Base-by-base conservation (phyloP, 2,797 vertebrate species). In the Myotis pilosus region DNA sequence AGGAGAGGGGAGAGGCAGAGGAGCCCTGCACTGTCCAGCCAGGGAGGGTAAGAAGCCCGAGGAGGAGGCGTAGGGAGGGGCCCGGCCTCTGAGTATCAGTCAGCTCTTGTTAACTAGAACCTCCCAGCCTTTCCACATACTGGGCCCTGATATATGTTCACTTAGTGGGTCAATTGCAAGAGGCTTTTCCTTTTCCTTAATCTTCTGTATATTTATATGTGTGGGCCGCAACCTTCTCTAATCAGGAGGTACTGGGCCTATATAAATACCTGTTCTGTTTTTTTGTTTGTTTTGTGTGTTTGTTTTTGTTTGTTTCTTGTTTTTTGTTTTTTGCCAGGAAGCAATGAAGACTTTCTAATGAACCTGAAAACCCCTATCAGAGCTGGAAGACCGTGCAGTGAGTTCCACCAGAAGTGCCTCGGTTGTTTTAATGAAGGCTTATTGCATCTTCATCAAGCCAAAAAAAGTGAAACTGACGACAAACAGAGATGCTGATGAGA, bases 1-100 rank as follows among this genome's bases (percentile, higher is more conserved):
- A 98, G 98, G 98, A 98, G 98, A 98, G 98, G 97, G 98, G 98
- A 97, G 97, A 98, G 97, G 97, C 96, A 96, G 97, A 97, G 98
- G 95, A 96, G 98, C 98, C 95, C 97, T 97, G 98, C 95, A 98
- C 98, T 98, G 98, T 98, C 98, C 98, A 78, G 97, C 96, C 96
- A 95, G 97, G 96, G 95, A 97, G 98, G 98, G 98, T 98, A 97
- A 98, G 98, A 97, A 98, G 98, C 98, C 94, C 80, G 90, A 82
- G 96, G 97, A 96, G 89, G 96, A 96, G 96, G 97, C 66, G 89
- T 74, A 38, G 93, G 97, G 95, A 97, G 97, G 95, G 96, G 97
- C 96, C 96, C 92, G 94, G 98, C 97, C 97, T 97, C 98, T 97
- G 97, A 98, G 97, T 96, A 97, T 96, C 98, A 97, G 97, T 98